Base-by-base conservation (phyloP, 2,113 vertebrate species). In the Anarrhichthys ocellatus region DNA sequence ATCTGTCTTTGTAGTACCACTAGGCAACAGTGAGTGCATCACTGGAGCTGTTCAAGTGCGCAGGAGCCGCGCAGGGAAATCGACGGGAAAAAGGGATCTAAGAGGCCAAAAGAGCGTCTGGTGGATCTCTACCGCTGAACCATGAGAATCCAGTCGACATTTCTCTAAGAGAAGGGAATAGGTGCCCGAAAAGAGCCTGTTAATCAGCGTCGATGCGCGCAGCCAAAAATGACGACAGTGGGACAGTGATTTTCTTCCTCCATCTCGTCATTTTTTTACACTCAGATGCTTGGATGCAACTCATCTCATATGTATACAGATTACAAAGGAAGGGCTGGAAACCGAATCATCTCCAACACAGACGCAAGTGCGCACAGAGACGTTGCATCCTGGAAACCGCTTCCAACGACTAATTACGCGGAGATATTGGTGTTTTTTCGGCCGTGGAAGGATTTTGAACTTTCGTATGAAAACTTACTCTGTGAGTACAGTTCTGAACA, bases 11-110 rank as follows among this genome's bases (percentile, higher is more conserved):
- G 87, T 89, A 87, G 90, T 87, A 83, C 87, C 92, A 91, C 88
- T 75, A 88, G 91, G 89, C 90, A 92, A 82, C 91, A 90, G 90
- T 88, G 86, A 81, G 92, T 54, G 92, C 92, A 92, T 91, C 88
- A 80, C 77, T 91, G 89, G 84, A 80, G 87, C 58, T 85, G 88
- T 89, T 83, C 52, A 90, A 92, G 87, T 95, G 92, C 93, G 92
- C 90, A 94, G 91, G 86, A 93, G 84, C 88, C 64, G 83, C 81
- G 68, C 78, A 56, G 84, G 82, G 79, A 34, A 87, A 87, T 87
- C 89, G 74, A 91, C 80, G 56, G 71, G 46, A 88, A 89, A 88
- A 61, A 88, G 9, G 76, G 71, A 89, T 76, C 76, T 11, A 50
- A 82, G 68, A 68, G 80, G 78, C 79, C 64, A 71, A 83, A 81